Conservation (phyloP, 2,888 invertebrate genomes). For the Andrena bicolor region DNA sequence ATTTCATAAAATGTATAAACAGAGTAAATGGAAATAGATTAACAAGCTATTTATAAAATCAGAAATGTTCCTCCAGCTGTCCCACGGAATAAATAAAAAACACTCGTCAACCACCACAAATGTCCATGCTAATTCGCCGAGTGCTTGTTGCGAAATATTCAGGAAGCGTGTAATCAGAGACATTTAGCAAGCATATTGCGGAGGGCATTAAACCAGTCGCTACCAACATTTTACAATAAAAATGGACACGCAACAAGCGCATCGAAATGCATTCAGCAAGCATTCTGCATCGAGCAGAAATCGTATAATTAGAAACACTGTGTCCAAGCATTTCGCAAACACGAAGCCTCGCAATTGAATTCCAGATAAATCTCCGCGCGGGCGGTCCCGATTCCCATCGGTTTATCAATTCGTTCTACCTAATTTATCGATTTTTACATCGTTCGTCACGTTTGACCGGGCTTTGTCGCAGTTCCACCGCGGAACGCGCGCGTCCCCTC, state of each 20-base stretch:
- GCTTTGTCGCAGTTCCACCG: slow-evolving; percentile 28
- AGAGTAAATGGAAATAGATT: not conserved
- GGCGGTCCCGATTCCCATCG: not conserved
- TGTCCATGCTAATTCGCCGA: not conserved
- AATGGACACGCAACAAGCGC: not conserved
- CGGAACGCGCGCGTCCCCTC: slow-evolving; percentile 5
- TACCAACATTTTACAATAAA: no score
- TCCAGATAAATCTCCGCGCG: not conserved
- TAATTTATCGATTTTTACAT: not conserved
- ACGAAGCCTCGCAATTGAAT: slow-evolving; percentile 6
- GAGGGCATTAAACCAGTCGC: not conserved
- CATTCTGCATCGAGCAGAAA: not conserved
- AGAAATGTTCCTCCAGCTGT: not conserved
- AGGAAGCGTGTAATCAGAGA: not conserved
- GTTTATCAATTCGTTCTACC: not conserved
- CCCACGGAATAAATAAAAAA: not conserved
- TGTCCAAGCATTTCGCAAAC: not conserved
- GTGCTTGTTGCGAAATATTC: not conserved
- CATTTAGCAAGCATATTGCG: slow-evolving; percentile 16
- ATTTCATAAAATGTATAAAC: not conserved
- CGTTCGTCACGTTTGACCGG: slow-evolving; percentile 21
- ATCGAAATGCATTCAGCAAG: not conserved
- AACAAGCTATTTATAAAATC: not conserved
- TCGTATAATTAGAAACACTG: not conserved
- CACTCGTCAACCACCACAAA: not conserved